Conservation (phyloP, 2,113 vertebrate species). For the Synchiropus splendidus region DNA sequence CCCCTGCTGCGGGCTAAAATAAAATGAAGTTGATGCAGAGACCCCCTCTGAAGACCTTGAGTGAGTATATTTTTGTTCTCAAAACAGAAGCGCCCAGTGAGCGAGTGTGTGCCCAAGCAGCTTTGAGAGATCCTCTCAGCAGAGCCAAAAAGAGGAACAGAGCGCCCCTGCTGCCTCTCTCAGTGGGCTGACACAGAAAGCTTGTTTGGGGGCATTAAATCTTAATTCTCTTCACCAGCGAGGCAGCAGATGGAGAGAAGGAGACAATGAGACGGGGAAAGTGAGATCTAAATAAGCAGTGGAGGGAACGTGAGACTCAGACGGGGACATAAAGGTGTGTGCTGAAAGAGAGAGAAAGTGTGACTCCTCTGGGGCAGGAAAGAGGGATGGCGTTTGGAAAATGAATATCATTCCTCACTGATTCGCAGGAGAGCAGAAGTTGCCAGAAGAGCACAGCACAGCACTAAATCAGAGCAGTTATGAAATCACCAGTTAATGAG, state of each 20-base stretch:
- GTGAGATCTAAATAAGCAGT: slow-evolving; percentile 17
- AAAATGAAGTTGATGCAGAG: too few relatives aligned
- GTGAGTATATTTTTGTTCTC: slow-evolving; percentile 14
- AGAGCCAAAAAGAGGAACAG: slow-evolving; percentile 40
- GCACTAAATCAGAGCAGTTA: slow-evolving; percentile 56
- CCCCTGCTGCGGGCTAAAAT: too few relatives aligned
- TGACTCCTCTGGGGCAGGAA: slow-evolving; percentile 41
- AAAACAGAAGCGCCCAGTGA: slow-evolving; percentile 12
- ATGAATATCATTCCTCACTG: slow-evolving; percentile 45
- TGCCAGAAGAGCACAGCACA: slow-evolving; percentile 40
- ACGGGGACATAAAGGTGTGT: slow-evolving; percentile 1
- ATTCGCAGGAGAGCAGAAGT: slow-evolving; percentile 37
- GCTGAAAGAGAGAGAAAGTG: slow-evolving; percentile 16
- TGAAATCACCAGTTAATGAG: slow-evolving; percentile 56
- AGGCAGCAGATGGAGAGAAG: slow-evolving; percentile 16
- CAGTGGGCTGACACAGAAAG: slow-evolving; percentile 55
- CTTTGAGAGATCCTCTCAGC: slow-evolving; percentile 39
- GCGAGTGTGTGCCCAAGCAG: slow-evolving; percentile 28
- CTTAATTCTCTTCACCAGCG: slow-evolving; percentile 39
- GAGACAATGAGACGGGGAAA: slow-evolving; percentile 36
- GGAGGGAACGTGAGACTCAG: slow-evolving; percentile 7
- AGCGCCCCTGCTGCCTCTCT: slow-evolving; percentile 50
- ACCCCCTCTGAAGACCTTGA: background rate
- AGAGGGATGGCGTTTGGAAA: slow-evolving; percentile 39
- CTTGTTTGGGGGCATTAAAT: slow-evolving; percentile 59